Evolutionary conservation across 2,113 vertebrate genomes (phyloP), one percentile per base, ranked within the genome.

Genomic region (Urocitellus parryii): DNA sequence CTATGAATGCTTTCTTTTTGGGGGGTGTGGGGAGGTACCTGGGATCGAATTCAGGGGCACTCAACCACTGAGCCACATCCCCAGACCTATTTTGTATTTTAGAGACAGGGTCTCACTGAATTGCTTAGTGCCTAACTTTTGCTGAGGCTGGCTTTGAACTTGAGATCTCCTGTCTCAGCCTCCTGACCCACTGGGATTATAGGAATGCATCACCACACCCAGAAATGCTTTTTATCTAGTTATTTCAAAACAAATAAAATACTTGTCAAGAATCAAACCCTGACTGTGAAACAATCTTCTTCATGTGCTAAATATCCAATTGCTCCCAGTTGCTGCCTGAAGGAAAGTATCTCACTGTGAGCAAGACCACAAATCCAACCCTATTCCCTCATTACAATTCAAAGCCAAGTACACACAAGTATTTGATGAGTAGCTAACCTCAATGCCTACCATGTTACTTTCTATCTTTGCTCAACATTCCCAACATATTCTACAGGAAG

Each of bases 161-260:
- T 16, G 14, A 53, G 16, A 53, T 53, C 51, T 53, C 51, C 51
- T 16, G 51, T 14, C 51, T 53, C 13, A 53, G 51, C 51, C 51
- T 16, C 14, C 2, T 14, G 51, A 53, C 13, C 16, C 51, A 14
- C 51, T 53, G 51, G 51, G 51, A 53, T 16, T 53, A 53, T 53
- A 53, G 51, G 51, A 1, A 53, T 53, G 51, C 13, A 16, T 16
- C 51, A 53, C 51, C 14, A 16, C 51, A 12, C 51, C 16, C 51
- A 53, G 51, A 13, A 53, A 53, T 53, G 51, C 51, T 53, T 16
- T 53, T 13, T 53, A 53, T 53, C 51, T 53, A 58, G 48, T n/a
- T 90, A 84, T 77, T 29, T 42, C n/a, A n/a, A 96, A 83, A 90
- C 53, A 96, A 83, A 92, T 58, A 93, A 24, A 82, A 20, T 88